Evolutionary conservation across 1,140 invertebrate genomes (phyloP), one percentile per base, ranked within the genome.

Genomic region (Akabosia matsudoensis): DNA sequence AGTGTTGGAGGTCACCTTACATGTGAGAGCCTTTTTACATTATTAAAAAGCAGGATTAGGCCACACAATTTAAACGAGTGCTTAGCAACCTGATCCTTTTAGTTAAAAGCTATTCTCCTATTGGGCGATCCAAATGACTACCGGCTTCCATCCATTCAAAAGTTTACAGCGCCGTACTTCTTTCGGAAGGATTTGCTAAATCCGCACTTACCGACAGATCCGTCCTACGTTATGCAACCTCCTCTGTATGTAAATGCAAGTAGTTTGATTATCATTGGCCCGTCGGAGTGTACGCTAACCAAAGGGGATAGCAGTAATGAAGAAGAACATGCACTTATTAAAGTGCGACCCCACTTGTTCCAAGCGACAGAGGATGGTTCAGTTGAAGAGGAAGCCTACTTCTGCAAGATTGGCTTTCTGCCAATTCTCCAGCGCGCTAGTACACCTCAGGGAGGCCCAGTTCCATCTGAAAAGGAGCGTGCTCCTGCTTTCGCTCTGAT

Each of bases 151-250:
- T 72, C 37, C 34, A 51, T 72, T 13, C 70, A 72, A 72, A 34
- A 34, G 16, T 72, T 72, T 28, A 45, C 70, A 7, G 70, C 70
- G 18, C 70, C 70, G 2, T 72, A 72, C 33, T 72, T 7, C 26
- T 72, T 72, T 24, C 33, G 70, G n/a, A 18, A 45, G 22, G 70
- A 72, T 28, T 22, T 37, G 26, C 37, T 45, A 7, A 72, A 45
- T 14, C 33, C 37, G 2, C 16, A 51, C 16, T 22, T 72, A 1
- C 26, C 28, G 31, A 67, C 3, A 28, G 61, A 67, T 7, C 30
- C 61, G 28, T 24, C 28, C 28, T 67, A 67, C 31, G 10, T 30
- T 2, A 3, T n/a, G 24, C 7, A 16, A n/a, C 70, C 70, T 4
- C 18, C 70, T 1, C 33, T 30, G 10, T 22, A 22, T 24, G 24